Evolutionary conservation across 35 echinoderm and acorn worm species (phyloP).

Genomic region (Holothuria glaberrima): DNA sequence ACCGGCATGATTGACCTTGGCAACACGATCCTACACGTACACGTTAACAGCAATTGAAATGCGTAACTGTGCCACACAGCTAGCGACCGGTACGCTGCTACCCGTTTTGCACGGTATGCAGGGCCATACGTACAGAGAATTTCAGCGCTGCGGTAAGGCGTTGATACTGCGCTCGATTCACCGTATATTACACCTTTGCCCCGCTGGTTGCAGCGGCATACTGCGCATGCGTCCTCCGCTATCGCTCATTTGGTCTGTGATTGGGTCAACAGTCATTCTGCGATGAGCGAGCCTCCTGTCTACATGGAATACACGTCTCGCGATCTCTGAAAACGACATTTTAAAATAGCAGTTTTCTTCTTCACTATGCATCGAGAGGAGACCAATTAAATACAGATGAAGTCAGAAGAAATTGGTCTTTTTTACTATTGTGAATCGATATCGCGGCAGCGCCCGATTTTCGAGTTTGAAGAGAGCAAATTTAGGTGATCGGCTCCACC

Average conservation of each 20-base stretch:
- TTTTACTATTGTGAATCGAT: not conserved
- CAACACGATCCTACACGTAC: no score
- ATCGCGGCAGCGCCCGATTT: not conserved
- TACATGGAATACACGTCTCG: conserved; percentile 68
- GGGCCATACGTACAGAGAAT: no score
- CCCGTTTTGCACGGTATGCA: no score
- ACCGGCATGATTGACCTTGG: no score
- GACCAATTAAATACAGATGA: not conserved
- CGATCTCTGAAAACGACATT: conserved; percentile 50
- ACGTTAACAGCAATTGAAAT: no score
- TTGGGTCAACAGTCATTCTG: conserved; percentile 91
- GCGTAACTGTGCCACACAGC: no score
- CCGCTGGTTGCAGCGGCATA: not conserved
- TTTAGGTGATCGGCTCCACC: conserved; percentile 59
- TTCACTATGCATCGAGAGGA: not conserved
- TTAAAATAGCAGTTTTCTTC: conserved; percentile 36
- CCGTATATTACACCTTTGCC: conserved; percentile 49
- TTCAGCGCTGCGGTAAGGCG: no score
- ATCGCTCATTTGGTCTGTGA: conserved; percentile 85
- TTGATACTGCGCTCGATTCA: no score
- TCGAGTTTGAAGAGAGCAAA: conserved; percentile 4
- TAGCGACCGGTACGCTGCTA: no score
- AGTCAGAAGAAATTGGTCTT: conserved; percentile 24
- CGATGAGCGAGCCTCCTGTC: conserved; percentile 74
- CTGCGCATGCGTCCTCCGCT: conserved; percentile 85